Evolutionary conservation across 2,113 vertebrate species (phyloP).

Genomic region (Nymphicus hollandicus): DNA sequence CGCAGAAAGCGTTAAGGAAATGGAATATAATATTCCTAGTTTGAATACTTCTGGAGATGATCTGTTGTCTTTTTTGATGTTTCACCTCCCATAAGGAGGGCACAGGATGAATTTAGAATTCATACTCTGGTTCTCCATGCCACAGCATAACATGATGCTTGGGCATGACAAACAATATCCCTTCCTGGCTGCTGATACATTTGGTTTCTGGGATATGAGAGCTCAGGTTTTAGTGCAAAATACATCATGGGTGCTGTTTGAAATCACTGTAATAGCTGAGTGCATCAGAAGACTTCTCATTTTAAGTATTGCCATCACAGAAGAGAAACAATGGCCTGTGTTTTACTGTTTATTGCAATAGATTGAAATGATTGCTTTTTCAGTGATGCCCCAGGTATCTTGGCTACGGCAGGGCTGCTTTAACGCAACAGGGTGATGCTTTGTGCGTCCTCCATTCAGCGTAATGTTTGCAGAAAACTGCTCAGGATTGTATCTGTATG

Average conservation of each 20-base stretch:
- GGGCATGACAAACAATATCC: neutral
- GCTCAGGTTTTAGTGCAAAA: neutral
- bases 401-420: neutral
- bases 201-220: neutral
- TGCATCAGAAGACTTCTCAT: neutral
- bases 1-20: neutral
- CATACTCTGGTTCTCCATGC: neutral
- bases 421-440: neutral
- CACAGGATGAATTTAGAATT: neutral
- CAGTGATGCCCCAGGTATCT: conserved; percentile 23
- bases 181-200: neutral
- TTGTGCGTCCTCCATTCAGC: neutral
- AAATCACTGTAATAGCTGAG: neutral
- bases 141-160: neutral
- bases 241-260: neutral
- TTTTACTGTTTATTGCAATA: neutral
- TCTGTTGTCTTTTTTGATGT: neutral
- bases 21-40: neutral
- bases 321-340: neutral
- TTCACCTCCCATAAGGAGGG: neutral
- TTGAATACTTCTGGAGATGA: neutral
- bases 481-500: conserved; percentile 20
- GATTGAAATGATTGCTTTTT: conserved; percentile 10
- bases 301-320: neutral
- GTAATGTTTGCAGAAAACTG: conserved; percentile 13